Evolutionary conservation across 2,113 vertebrate species (phyloP).

Genomic region (Coreoperca whiteheadi): DNA sequence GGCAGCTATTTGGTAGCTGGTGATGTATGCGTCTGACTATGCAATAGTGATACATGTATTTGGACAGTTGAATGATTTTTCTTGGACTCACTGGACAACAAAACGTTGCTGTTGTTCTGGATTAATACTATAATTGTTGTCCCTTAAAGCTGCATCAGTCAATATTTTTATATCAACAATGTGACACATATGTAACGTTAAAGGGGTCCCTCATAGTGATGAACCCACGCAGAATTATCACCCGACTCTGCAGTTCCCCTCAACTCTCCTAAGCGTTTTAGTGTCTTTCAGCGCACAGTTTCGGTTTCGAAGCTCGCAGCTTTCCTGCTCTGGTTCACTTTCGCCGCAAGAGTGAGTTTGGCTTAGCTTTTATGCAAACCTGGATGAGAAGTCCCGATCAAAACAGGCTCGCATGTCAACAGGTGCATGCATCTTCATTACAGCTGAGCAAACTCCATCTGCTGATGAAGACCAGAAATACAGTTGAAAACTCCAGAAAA

Average conservation of each 20-base stretch:
- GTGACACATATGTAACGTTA: not conserved
- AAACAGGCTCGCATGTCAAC: too few relatives aligned
- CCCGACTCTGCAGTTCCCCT: too few relatives aligned
- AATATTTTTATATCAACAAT: not conserved
- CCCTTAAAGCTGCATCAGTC: not conserved
- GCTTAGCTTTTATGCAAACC: too few relatives aligned
- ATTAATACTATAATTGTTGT: not conserved
- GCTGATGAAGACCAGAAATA: not conserved
- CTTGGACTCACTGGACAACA: not conserved
- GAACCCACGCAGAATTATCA: not conserved
- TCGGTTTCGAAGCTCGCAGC: not conserved
- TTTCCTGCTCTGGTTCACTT: too few relatives aligned
- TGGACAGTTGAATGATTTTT: not conserved
- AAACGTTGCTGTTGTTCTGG: not conserved
- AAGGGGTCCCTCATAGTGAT: not conserved
- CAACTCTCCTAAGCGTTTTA: too few relatives aligned
- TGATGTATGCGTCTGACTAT: slow-evolving; percentile 52
- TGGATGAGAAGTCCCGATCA: too few relatives aligned
- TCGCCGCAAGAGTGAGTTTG: too few relatives aligned
- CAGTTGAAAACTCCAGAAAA: not conserved
- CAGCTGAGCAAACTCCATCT: not conserved
- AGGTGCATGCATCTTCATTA: not conserved
- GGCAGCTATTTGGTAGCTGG: slow-evolving; percentile 30
- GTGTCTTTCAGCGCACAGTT: too few relatives aligned
- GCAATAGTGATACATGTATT: not conserved